A percentile compares a stretch with the other conserved stretches of the same genome.
phyloP scores from a whole-genome alignment of 2,113 vertebrate genomes.

The Hyaena hyaena region DNA sequence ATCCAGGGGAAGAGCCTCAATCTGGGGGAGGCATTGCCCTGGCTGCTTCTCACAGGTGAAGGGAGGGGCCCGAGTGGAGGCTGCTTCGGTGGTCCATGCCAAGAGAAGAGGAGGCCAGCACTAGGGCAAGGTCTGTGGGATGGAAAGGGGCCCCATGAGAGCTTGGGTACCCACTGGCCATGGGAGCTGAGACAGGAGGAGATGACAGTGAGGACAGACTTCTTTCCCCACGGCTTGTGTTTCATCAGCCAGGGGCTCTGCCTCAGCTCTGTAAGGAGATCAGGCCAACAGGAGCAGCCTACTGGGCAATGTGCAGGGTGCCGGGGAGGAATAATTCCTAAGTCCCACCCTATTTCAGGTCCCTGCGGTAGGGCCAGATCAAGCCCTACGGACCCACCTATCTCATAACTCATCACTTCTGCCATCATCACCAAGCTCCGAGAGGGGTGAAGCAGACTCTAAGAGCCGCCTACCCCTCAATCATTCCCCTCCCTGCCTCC shows the following conservation, averaged over 20 bases:
- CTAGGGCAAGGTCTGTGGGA: not conserved
- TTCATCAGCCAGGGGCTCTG: not conserved
- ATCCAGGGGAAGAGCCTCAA: not conserved
- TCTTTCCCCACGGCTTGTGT: not conserved
- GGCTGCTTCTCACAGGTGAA: not conserved
- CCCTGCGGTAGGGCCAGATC: not conserved
- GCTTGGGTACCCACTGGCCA: not conserved
- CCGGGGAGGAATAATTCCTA: not conserved
- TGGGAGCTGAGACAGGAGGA: not conserved
- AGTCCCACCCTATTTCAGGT: not conserved
- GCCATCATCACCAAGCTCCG: not conserved
- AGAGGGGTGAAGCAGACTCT: not conserved
- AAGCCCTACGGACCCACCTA: fast-evolving
- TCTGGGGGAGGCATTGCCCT: fast-evolving
- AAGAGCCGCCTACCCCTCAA: not conserved
- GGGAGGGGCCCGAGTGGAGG: not conserved
- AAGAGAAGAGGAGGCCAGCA: not conserved
- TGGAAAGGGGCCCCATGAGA: not conserved
- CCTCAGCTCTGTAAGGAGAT: not conserved
- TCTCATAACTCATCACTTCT: not conserved
- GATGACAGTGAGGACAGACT: not conserved
- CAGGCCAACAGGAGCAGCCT: not conserved
- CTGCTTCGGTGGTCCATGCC: no score
- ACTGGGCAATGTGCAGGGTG: not conserved
- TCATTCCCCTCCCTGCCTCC: not conserved